Percentiles rank a stretch among this genome's conserved stretches.
Evolutionary conservation across 1,140 invertebrate genomes (phyloP).

Genomic region (Mya arenaria): DNA sequence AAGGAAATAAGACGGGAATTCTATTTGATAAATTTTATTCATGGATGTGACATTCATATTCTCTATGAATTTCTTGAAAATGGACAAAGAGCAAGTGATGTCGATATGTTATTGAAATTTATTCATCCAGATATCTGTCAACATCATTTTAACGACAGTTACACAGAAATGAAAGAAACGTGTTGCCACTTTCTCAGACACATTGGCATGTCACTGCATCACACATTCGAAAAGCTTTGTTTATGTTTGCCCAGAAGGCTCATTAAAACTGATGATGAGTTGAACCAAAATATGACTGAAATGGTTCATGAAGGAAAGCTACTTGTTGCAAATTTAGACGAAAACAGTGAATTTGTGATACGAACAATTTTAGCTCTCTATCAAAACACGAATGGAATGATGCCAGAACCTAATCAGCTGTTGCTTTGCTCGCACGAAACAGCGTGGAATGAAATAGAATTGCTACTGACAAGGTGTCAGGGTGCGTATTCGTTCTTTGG

Average conservation of each 20-base stretch:
- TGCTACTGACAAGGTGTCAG: slow-evolving; percentile 56
- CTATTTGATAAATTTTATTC: slow-evolving; percentile 53
- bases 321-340: slow-evolving; percentile 25
- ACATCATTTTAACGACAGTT: not conserved
- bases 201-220: not conserved
- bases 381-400: slow-evolving; percentile 43
- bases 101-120: not conserved
- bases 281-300: slow-evolving; percentile 14
- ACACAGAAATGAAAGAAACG: not conserved
- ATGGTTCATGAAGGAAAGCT: slow-evolving; percentile 10
- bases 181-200: not conserved
- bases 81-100: not conserved
- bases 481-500: not conserved
- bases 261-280: not conserved
- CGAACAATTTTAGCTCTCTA: slow-evolving; percentile 61
- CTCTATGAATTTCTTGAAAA: slow-evolving; percentile 3
- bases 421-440: slow-evolving; percentile 59
- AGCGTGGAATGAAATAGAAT: slow-evolving; percentile 51
- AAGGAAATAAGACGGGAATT: not conserved
- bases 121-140: slow-evolving; percentile 26
- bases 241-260: not conserved
- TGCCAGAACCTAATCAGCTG: slow-evolving; percentile 61
- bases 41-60: not conserved
- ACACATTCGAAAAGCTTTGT: not conserved
- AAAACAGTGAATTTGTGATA: slow-evolving; percentile 42